Evolutionary conservation across 2,797 vertebrate species (phyloP).

Genomic region (Trachurus trachurus): DNA sequence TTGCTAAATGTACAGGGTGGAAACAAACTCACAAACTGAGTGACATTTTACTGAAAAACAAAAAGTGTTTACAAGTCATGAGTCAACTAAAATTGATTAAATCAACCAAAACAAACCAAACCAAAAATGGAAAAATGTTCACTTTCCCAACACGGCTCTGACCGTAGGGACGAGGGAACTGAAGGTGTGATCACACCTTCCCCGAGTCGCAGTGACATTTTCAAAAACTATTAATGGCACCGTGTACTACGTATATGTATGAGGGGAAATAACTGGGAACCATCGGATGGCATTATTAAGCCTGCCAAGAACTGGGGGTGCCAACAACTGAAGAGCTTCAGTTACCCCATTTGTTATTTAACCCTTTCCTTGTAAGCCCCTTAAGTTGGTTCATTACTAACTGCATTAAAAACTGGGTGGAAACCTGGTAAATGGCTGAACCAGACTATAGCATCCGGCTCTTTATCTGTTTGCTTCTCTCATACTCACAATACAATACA

Average conservation of each 20-base stretch:
- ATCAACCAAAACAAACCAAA: neutral
- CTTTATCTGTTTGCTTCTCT: no score
- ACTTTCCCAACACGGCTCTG: conserved; percentile 3
- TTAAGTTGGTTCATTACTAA: conserved; percentile 45
- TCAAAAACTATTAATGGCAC: conserved; percentile 31
- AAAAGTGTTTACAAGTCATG: neutral
- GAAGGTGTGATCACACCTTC: conserved; percentile 22
- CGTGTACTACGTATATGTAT: conserved; percentile 8
- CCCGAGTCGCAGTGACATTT: conserved; percentile 49
- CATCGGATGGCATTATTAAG: conserved; percentile 26
- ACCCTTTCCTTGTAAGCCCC: conserved; percentile 27
- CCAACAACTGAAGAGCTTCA: conserved; percentile 46
- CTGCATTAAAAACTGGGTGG: conserved; percentile 9
- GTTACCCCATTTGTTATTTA: conserved; percentile 43
- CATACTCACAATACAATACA: neutral
- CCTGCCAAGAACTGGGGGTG: conserved; percentile 23
- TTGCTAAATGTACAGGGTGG: neutral
- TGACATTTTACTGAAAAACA: neutral
- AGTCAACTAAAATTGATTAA: conserved; percentile 1
- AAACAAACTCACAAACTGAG: conserved; percentile 14
- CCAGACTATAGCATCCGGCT: neutral
- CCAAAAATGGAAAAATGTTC: neutral
- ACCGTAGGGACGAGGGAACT: conserved; percentile 10
- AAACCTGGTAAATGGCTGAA: neutral
- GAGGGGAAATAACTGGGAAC: conserved; percentile 16